phyloP scores from a whole-genome alignment of 2,797 vertebrate genomes.

The Gallinago nigripennis region DNA sequence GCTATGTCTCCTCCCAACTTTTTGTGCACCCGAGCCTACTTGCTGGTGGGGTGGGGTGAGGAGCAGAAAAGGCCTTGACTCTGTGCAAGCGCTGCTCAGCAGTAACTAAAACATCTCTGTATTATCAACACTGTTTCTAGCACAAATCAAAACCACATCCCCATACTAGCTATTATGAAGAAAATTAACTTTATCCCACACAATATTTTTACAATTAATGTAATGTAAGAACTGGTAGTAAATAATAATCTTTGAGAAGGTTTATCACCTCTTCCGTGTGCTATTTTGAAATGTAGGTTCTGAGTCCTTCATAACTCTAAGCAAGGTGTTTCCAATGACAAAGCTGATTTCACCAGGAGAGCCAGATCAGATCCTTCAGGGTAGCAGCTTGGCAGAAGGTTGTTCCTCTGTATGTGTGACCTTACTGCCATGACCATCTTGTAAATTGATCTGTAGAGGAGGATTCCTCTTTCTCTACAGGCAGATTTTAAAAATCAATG shows the following conservation, averaged over 20 bases:
- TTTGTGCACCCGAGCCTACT: neutral
- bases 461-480: conserved; percentile 8
- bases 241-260: neutral
- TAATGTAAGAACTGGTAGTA: neutral
- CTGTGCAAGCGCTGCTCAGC: neutral
- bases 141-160: neutral
- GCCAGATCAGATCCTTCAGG: neutral
- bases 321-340: neutral
- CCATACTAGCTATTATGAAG: neutral
- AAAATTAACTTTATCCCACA: neutral
- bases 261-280: neutral
- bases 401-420: neutral
- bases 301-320: neutral
- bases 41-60: neutral
- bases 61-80: neutral
- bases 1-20: neutral
- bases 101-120: neutral
- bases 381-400: neutral
- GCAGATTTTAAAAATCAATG: conserved; percentile 51
- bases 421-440: neutral
- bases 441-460: conserved; percentile 50
- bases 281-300: neutral
- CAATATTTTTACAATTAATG: neutral
- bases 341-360: neutral
- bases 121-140: neutral